Evolutionary conservation across 1,140 invertebrate genomes (phyloP), one percentile per base, ranked within the genome.

Genomic region (Psix sp.): DNA sequence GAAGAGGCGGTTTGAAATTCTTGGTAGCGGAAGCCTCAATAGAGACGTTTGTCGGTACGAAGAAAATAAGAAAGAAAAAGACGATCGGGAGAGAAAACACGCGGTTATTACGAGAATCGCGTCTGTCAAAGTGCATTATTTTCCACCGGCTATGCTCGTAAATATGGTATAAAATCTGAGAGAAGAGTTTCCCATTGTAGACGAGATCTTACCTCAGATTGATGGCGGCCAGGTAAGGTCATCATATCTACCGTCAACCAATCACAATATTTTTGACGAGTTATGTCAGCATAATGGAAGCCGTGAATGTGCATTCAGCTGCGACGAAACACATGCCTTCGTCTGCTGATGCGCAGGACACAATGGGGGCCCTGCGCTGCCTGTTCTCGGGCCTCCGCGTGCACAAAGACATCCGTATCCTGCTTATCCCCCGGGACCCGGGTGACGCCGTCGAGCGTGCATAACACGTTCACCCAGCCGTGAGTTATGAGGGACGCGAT

Each of bases 191-290:
- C 21, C 51, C 59, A 72, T 72, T 65, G 68, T 63, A 45, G 36
- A 45, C 16, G 52, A 42, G 31, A 29, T 33, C 21, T 57, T 62
- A 52, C 52, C 45, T 63, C 16, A 29, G 36, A 60, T 56, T 46
- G 49, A 54, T 46, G 54, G 46, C 56, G 51, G 52, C 16, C 82
- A 84, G 81, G 82, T 86, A 86, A 84, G 83, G 83, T 85, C 83
- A n/a, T n/a, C n/a, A 83, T 81, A 81, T 82, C 80, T 74, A 35
- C 77, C 77, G 31, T 74, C 77, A 59, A 74, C 86, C 84, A 87
- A 87, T 87, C 86, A 86, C 86, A 87, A 87, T 87, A 86, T 87
- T 87, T 87, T 86, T 86, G 84, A 87, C 84, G 82, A 86, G 82
- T 87, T 87, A 85, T 77, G 75, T 73, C 68, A 68, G 74, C 18